Evolutionary conservation across 2,797 vertebrate genomes (phyloP).

Genomic region (Knipowitschia caucasica): DNA sequence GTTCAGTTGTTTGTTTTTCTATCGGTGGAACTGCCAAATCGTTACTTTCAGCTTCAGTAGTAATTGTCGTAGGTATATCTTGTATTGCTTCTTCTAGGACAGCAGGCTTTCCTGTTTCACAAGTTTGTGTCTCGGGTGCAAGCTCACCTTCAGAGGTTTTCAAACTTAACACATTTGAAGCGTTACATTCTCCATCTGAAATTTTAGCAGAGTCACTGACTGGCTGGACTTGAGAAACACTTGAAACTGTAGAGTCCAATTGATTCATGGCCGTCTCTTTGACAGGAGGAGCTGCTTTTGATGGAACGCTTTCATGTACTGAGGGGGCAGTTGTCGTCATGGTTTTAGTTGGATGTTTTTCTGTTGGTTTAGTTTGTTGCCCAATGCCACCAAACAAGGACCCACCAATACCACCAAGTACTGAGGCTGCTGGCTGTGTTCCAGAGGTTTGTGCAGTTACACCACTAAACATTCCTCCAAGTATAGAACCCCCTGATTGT

Average conservation of each 20-base stretch:
- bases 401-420: constrained; percentile 61
- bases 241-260: constrained; percentile 14
- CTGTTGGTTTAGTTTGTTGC: constrained; percentile 66
- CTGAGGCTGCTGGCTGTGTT: constrained; percentile 51
- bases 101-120: constrained; percentile 30
- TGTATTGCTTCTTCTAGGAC: constrained; percentile 43
- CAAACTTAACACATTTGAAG: constrained; percentile 17
- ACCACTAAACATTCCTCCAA: constrained; percentile 69
- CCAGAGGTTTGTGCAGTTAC: constrained; percentile 40
- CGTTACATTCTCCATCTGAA: constrained; percentile 12
- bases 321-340: constrained; percentile 31
- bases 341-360: constrained; percentile 37
- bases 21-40: constrained; percentile 30
- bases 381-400: constrained; percentile 74
- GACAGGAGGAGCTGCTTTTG: constrained; percentile 20
- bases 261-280: constrained; percentile 23
- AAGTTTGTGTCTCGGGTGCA: constrained; percentile 15
- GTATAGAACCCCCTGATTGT: constrained; percentile 61
- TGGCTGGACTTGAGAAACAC: constrained; percentile 28
- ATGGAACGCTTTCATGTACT: constrained; percentile 33
- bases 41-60: constrained; percentile 48
- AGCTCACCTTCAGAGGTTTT: constrained; percentile 19
- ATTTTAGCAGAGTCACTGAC: constrained; percentile 10
- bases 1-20: constrained; percentile 17
- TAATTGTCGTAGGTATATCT: constrained; percentile 52